Evolutionary conservation across 2,888 invertebrate species (phyloP), one percentile per base, ranked within the genome.

Genomic region (Lepidochrysops patricia): DNA sequence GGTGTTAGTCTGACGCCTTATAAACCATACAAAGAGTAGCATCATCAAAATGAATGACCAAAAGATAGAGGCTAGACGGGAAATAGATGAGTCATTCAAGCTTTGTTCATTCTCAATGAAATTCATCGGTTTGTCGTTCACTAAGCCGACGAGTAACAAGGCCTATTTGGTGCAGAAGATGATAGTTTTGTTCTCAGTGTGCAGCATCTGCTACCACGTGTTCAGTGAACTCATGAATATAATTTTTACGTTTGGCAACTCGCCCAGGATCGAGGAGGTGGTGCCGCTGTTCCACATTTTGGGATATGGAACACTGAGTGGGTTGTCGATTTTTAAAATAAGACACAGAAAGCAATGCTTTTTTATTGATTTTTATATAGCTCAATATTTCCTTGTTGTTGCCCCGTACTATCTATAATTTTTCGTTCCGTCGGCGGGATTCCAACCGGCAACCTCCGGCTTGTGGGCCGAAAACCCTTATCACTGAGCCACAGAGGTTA

Each of bases 251-350:
- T 76, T 87, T 70, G 72, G 77, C 34, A 78, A 80, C 72, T 82
- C 86, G 64, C 86, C 88, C 67, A 76, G 77, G 70, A 79, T 89
- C 50, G 87, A 89, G 72, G 80, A 86, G 64, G 82, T 87, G 63
- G 86, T 89, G 63, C 87, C 86, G 67, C 78, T 86, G 72, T 82
- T 88, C 62, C 88, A 88, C 68, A 84, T 83, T 65, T 82, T 85
- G 70, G 88, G 87, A 63, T 89, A 87, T 71, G 87, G 86, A 60
- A 73, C 77, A 70, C 76, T 88, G 70, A 83, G 88, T 88, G 74
- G 34, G 15, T 59, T 25, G 13, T 19, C n/a, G n/a, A n/a, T n/a
- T n/a, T n/a, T n/a, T n/a, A n/a, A n/a, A n/a, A n/a, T n/a, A n/a
- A n/a, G n/a, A n/a, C n/a, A n/a, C n/a, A n/a, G n/a, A n/a, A n/a